Evolutionary conservation across 2,888 invertebrate genomes (phyloP).

Genomic region (Leucophenga montana): DNA sequence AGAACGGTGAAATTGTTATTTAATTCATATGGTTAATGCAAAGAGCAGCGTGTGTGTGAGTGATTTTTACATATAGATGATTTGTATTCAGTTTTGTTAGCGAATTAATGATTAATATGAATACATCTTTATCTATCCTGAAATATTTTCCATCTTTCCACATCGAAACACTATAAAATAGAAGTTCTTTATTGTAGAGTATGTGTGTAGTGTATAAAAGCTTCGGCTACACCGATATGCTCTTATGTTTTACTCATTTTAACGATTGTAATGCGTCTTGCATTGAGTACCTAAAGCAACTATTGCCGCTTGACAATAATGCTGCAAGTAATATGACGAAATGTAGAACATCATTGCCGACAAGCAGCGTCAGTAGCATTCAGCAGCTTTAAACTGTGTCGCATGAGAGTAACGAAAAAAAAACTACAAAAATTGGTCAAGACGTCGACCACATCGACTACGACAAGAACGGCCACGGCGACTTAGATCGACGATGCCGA

Average conservation of each 20-base stretch:
- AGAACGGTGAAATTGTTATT: too few relatives aligned
- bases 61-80: too few relatives aligned
- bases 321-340: constrained; percentile 70
- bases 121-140: too few relatives aligned
- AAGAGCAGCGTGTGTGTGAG: too few relatives aligned
- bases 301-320: constrained; percentile 62
- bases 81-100: too few relatives aligned
- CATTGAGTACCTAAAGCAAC: constrained; percentile 13
- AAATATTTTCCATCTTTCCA: too few relatives aligned
- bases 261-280: constrained; percentile 54
- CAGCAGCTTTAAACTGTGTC: constrained; percentile 15
- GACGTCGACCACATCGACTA: constrained; percentile 3
- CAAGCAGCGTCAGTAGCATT: constrained; percentile 42
- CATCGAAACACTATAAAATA: too few relatives aligned
- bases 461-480: constrained; percentile 12
- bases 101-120: too few relatives aligned
- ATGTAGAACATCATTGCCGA: constrained; percentile 66
- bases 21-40: too few relatives aligned
- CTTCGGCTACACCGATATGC: too few relatives aligned
- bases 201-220: too few relatives aligned
- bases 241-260: constrained; percentile 14
- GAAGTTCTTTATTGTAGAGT: too few relatives aligned
- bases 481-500: constrained; percentile 1
- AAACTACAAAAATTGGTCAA: neutral
- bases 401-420: neutral